Conservation (phyloP, 2,113 vertebrate species). For the Epinephelus fuscoguttatus region DNA sequence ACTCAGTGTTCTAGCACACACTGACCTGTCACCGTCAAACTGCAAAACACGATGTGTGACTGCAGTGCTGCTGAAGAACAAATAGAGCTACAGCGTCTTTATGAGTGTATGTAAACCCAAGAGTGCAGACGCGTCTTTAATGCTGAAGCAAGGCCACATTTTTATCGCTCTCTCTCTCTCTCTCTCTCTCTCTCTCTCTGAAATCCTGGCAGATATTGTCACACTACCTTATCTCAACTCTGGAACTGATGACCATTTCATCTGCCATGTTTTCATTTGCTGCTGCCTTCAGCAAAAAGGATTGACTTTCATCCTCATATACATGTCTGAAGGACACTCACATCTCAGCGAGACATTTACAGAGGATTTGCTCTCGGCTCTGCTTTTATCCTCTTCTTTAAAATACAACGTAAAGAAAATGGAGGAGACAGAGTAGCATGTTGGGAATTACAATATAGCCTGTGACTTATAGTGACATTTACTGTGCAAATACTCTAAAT, state of each 20-base stretch:
- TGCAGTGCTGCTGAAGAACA: not conserved
- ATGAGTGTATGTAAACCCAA: not conserved
- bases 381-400: not conserved
- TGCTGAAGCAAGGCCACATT: slow-evolving; percentile 27
- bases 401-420: not conserved
- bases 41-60: not conserved
- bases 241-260: slow-evolving; percentile 52
- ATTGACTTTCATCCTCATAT: slow-evolving; percentile 24
- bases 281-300: slow-evolving; percentile 38
- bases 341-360: slow-evolving; percentile 2
- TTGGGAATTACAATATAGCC: too few relatives aligned
- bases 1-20: not conserved
- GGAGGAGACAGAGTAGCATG: not conserved
- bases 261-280: slow-evolving; percentile 23
- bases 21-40: not conserved
- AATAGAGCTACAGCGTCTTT: not conserved
- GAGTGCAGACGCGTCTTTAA: slow-evolving; percentile 14
- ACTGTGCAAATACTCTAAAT: not conserved
- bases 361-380: not conserved
- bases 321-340: slow-evolving; percentile 44
- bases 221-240: slow-evolving; percentile 48
- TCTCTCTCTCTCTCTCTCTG: rapidly evolving
- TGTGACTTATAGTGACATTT: not conserved
- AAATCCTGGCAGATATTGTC: slow-evolving; percentile 51
- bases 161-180: slow-evolving; percentile 9